Base-by-base conservation (phyloP, 2,888 invertebrate species). In the Oscheius sp. region DNA sequence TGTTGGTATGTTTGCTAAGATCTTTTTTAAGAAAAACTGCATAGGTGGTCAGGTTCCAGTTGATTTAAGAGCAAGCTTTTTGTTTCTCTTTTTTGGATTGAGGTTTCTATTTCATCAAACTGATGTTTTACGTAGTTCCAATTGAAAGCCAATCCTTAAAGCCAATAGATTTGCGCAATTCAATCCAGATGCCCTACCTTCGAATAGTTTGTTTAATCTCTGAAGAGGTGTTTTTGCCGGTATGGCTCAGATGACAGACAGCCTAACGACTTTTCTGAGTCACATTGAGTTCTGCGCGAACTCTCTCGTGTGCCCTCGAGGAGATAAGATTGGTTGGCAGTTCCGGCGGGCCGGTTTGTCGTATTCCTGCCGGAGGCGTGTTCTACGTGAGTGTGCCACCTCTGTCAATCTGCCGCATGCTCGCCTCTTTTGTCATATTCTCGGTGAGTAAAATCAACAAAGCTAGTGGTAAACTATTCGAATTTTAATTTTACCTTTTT, bases 321-420 rank as follows among this genome's bases (percentile, higher is more conserved):
- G n/a, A 61, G 61, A 61, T 61, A 61, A 61, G 61, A 61, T 61
- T 61, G 61, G 61, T 25, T 45, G 61, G 61, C 61, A 61, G 61
- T 61, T 61, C 61, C 61, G 61, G 61, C 42, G 61, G 61, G 42
- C 61, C 61, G 61, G 61, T 61, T 61, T 61, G 61, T 45, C 61
- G 61, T 61, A 45, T 61, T 61, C 61, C 61, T 61, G 61, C 61
- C 37, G 45, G 61, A 45, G 45, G 61, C 45, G 61, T 61, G 42
- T 45, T 61, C 42, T 45, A 45, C 45, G 61, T 34, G 55, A 34
- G 55, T 48, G 23, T 61, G 61, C 61, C 61, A 61, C 61, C 55
- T 23, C 61, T 61, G 61, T 61, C 61, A 61, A 61, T 61, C 61
- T 52, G 37, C 57, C 42, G 42, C 45, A 61, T 61, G 61, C 61